These are phyloP conservation scores for Trisateles emortualis DNA, from an alignment of 2,888 invertebrate genomes.

Conservation along the genomic window DNA sequence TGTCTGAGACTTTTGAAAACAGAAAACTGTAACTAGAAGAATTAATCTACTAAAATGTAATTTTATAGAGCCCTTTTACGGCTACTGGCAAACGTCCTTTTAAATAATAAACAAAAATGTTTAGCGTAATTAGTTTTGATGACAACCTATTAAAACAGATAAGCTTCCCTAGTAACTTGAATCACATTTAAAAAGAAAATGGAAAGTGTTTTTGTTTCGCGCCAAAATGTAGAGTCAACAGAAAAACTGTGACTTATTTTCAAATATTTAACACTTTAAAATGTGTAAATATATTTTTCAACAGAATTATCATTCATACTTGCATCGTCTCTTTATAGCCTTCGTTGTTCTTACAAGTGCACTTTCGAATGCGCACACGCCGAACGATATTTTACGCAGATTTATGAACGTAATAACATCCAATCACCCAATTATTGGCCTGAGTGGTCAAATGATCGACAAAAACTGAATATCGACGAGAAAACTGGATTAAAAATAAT, in stretches of 20 bases:
- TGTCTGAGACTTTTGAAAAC: too few relatives aligned
- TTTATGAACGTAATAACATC: constrained; percentile 42
- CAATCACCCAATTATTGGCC: constrained; percentile 41
- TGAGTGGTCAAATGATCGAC: constrained; percentile 28
- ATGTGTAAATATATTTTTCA: not conserved
- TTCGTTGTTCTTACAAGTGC: constrained; percentile 35
- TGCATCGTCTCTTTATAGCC: constrained; percentile 23
- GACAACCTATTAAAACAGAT: not conserved
- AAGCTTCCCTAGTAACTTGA: not conserved
- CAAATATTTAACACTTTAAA: not conserved
- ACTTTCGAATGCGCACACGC: constrained; percentile 44
- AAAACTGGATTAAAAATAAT: constrained; percentile 12
- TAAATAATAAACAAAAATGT: not conserved
- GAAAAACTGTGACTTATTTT: not conserved
- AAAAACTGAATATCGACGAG: constrained; percentile 21
- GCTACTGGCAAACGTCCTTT: not conserved
- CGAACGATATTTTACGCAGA: constrained; percentile 37
- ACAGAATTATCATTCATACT: not conserved
- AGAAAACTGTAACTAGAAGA: too few relatives aligned
- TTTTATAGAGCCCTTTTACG: not conserved
- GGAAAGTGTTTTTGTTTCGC: not conserved
- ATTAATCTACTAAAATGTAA: too few relatives aligned
- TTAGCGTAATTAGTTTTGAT: not conserved
- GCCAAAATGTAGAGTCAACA: not conserved
- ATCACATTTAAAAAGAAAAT: not conserved